A percentile compares a stretch with the other conserved stretches of the same genome.
These are phyloP conservation scores for Macquaria ambigua DNA, from an alignment of 2,113 vertebrate genomes.

Conservation along the genomic window DNA sequence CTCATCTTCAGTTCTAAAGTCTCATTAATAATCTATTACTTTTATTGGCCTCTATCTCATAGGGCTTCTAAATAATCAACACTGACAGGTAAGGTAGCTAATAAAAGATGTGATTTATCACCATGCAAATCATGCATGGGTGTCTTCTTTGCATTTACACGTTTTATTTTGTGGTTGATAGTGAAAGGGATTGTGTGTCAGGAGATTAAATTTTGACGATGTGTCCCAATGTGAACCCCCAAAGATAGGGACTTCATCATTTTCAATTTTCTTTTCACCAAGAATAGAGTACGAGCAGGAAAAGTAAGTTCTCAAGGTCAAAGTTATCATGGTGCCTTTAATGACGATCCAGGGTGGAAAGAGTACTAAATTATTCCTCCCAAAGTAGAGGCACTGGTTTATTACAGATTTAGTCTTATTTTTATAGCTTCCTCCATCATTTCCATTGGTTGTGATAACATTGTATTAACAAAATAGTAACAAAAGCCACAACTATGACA, in stretches of 20 bases:
- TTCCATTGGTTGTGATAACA: not conserved
- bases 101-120: constrained; percentile 1
- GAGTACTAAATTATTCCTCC: not conserved
- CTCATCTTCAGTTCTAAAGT: constrained; percentile 15
- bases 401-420: not conserved
- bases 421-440: not conserved
- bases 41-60: constrained; percentile 13
- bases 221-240: not conserved
- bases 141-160: no score
- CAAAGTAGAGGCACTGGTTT: not conserved
- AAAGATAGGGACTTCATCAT: not conserved
- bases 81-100: not conserved
- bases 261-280: not conserved
- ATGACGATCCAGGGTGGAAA: not conserved
- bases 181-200: not conserved
- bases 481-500: no score
- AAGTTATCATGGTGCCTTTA: not conserved
- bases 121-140: not conserved
- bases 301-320: not conserved
- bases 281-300: not conserved
- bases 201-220: not conserved
- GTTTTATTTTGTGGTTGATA: not conserved
- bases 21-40: constrained; percentile 29
- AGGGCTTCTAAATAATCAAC: constrained; percentile 14
- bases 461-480: no score